Evolutionary conservation across 2,797 vertebrate species (phyloP).

Genomic region (Gymnodraco acuticeps): DNA sequence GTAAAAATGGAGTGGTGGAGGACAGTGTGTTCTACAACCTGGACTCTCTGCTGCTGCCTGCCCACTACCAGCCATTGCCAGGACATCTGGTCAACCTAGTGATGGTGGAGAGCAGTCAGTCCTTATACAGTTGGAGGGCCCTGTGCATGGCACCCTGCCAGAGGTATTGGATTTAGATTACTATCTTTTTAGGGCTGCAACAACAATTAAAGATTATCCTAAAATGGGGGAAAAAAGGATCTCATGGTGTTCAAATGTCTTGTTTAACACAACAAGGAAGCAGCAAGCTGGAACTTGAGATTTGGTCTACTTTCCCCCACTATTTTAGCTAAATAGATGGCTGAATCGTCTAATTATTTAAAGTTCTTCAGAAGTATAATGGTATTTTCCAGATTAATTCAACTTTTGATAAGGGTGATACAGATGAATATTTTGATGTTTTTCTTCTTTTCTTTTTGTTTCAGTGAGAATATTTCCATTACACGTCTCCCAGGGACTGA

Average conservation of each 20-base stretch:
- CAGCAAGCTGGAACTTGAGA: background rate
- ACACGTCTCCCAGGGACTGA: slow-evolving; percentile 45
- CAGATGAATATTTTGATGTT: background rate
- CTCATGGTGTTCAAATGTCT: no score
- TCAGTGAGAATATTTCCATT: slow-evolving; percentile 44
- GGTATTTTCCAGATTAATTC: background rate
- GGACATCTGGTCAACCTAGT: slow-evolving; percentile 90
- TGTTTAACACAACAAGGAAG: background rate
- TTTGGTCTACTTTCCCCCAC: background rate
- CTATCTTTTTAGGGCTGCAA: background rate
- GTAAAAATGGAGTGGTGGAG: slow-evolving; percentile 88
- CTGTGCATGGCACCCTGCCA: slow-evolving; percentile 90
- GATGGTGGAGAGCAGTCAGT: slow-evolving; percentile 95
- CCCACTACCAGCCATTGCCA: slow-evolving; percentile 84
- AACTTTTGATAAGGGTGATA: background rate
- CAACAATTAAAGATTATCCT: background rate
- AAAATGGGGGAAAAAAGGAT: no score
- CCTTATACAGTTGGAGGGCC: slow-evolving; percentile 92
- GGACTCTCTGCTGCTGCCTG: slow-evolving; percentile 89
- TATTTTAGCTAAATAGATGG: slow-evolving; percentile 3
- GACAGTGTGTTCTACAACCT: slow-evolving; percentile 92
- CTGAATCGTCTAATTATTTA: background rate
- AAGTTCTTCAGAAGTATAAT: background rate
- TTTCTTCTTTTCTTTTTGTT: slow-evolving; percentile 4
- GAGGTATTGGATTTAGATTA: slow-evolving; percentile 69